Conservation (phyloP, 2,888 invertebrate species). For the Nasonovia ribisnigri region DNA sequence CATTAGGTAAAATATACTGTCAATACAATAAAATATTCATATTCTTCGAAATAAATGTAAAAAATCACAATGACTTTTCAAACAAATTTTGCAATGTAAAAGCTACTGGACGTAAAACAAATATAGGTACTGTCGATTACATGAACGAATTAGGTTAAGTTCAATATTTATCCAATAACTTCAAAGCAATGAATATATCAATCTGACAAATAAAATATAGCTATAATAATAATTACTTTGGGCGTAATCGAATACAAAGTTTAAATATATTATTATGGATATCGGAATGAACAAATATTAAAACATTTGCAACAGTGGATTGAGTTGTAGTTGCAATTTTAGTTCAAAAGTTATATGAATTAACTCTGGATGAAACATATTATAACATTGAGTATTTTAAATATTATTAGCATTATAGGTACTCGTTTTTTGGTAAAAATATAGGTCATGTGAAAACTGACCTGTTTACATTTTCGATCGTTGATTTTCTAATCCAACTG, state of each 20-base stretch:
- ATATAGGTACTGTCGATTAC: neutral
- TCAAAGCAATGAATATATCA: neutral
- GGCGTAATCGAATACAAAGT: neutral
- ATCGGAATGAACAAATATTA: neutral
- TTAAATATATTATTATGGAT: neutral
- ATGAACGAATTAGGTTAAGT: neutral
- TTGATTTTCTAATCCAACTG: neutral
- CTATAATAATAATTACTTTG: neutral
- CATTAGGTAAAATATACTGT: neutral
- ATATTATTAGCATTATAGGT: neutral
- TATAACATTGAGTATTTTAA: neutral
- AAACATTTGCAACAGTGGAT: neutral
- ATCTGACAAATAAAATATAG: neutral
- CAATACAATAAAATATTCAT: neutral
- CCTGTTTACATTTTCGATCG: neutral
- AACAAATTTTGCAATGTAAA: neutral
- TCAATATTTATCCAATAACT: neutral
- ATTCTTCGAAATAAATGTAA: neutral
- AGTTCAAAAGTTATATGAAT: neutral
- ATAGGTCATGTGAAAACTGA: neutral
- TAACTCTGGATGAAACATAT: neutral
- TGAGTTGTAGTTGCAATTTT: neutral
- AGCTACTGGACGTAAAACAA: neutral
- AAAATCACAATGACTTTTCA: neutral
- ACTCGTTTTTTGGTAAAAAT: neutral